These are phyloP conservation scores for Halichondria panicea DNA, from an alignment of 37 sponge, comb jelly and placozoan genomes.

Conservation along the genomic window DNA sequence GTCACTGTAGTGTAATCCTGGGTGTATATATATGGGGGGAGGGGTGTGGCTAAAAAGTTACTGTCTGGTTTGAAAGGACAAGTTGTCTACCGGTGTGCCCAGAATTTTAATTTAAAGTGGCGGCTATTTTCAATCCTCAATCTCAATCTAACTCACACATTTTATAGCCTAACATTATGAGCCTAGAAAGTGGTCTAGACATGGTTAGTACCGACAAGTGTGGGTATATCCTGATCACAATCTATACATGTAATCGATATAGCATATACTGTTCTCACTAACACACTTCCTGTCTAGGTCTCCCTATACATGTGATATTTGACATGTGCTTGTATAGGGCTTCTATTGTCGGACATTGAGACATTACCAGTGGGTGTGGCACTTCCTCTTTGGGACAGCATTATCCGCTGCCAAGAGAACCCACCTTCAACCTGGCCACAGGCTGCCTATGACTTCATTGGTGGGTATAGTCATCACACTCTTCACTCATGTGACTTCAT, in stretches of 20 bases:
- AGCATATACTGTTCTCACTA: not conserved
- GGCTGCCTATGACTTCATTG: constrained; percentile 60
- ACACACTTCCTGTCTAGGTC: not conserved
- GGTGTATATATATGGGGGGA: too few relatives aligned
- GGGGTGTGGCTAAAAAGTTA: too few relatives aligned
- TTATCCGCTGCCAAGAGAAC: constrained; percentile 47
- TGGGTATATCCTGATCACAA: not conserved
- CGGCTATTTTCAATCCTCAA: too few relatives aligned
- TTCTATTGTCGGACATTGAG: constrained; percentile 34
- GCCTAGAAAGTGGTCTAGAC: too few relatives aligned
- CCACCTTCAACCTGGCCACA: constrained; percentile 63
- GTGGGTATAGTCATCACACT: constrained; percentile 24
- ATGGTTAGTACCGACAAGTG: too few relatives aligned
- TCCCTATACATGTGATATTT: too few relatives aligned
- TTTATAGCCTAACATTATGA: too few relatives aligned
- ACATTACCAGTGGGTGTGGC: constrained; percentile 72
- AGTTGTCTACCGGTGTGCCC: too few relatives aligned
- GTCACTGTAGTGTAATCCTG: too few relatives aligned
- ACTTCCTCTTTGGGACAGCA: constrained; percentile 53
- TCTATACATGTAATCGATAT: not conserved
- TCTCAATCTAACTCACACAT: too few relatives aligned
- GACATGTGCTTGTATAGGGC: constrained; percentile 4
- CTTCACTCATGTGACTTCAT: not conserved
- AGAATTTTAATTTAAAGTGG: too few relatives aligned
- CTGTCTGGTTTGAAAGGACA: too few relatives aligned